These are phyloP conservation scores for Cygnus olor DNA, from an alignment of 2,797 vertebrate genomes.

Conservation along the genomic window DNA sequence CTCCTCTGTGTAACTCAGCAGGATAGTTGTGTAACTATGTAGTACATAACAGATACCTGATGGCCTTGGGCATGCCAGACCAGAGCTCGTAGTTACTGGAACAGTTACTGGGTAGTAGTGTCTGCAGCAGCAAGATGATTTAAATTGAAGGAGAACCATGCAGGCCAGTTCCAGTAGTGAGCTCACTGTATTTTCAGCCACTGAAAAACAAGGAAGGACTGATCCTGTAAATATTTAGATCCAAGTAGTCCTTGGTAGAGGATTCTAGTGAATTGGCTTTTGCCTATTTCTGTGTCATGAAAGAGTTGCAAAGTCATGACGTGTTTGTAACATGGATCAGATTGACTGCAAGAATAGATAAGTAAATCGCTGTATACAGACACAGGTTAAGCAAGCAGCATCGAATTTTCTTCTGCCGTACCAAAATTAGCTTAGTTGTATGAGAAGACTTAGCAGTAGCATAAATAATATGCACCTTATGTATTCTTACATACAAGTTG, in stretches of 20 bases:
- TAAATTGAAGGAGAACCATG: neutral
- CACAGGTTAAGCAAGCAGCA: neutral
- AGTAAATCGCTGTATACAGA: neutral
- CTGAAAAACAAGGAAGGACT: neutral
- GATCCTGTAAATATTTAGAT: neutral
- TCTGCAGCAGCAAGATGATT: neutral
- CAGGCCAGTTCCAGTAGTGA: neutral
- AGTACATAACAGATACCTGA: neutral
- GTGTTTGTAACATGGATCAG: neutral
- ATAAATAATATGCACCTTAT: neutral
- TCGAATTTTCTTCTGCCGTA: neutral
- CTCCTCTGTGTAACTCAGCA: neutral
- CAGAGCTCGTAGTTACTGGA: neutral
- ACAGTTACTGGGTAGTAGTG: too few relatives aligned
- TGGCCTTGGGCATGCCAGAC: neutral
- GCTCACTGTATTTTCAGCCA: neutral
- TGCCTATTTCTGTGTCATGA: neutral
- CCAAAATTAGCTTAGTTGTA: neutral
- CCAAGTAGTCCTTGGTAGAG: neutral
- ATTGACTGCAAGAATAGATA: neutral
- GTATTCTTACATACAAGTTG: neutral
- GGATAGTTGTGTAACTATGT: neutral
- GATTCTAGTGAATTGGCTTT: neutral
- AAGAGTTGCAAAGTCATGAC: neutral
- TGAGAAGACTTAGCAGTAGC: neutral